Conservation (phyloP, 2,113 vertebrate species). For the Campylomormyrus tamandua region DNA sequence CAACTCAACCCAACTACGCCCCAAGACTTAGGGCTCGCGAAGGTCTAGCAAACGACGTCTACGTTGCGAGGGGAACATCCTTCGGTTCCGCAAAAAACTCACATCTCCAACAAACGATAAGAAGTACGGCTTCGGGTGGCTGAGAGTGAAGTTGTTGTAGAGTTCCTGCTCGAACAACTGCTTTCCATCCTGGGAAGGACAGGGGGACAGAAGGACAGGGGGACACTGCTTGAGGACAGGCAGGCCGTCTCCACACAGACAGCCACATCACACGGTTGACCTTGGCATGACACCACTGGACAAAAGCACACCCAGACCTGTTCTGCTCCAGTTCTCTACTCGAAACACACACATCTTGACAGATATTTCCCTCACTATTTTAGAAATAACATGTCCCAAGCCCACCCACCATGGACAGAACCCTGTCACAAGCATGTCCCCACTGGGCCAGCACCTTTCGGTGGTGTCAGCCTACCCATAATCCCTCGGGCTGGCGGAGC, state of each 20-base stretch:
- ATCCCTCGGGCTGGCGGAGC: constrained; percentile 20
- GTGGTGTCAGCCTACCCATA: background rate
- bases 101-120: constrained; percentile 91
- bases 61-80: background rate
- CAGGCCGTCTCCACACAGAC: background rate
- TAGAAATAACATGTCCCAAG: background rate
- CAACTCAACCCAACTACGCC: background rate
- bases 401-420: background rate
- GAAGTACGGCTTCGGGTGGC: constrained; percentile 88
- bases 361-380: background rate
- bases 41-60: background rate
- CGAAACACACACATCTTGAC: background rate
- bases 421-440: background rate
- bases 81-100: constrained; percentile 40
- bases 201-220: background rate
- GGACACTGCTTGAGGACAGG: background rate
- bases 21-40: background rate
- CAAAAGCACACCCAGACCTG: background rate
- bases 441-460: background rate
- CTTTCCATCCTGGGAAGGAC: constrained; percentile 77
- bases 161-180: constrained; percentile 90
- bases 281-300: background rate
- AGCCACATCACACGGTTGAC: background rate
- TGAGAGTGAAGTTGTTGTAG: constrained; percentile 92
- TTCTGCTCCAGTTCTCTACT: background rate